A percentile compares a stretch with the other conserved stretches of the same genome.
Evolutionary conservation across 2,113 vertebrate species (phyloP).

Genomic region (Notarius lentiginosus): DNA sequence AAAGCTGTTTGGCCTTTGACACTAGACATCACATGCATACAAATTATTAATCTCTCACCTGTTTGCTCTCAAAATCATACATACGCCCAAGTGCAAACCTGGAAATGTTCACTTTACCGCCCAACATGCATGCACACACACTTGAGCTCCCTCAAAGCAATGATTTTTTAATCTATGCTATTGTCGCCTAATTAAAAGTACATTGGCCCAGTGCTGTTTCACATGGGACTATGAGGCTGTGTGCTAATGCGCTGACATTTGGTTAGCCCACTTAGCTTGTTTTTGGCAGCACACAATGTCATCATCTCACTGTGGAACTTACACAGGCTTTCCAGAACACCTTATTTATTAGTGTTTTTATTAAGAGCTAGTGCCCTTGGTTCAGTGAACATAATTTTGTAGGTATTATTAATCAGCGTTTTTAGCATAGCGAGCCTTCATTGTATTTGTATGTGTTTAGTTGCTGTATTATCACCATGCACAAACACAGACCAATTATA

Average conservation of each 20-base stretch:
- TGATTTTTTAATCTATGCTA: slow-evolving; percentile 8
- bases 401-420: slow-evolving; percentile 19
- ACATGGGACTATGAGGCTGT: not conserved
- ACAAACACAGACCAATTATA: slow-evolving; percentile 32
- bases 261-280: slow-evolving; percentile 13
- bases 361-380: not conserved
- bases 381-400: not conserved
- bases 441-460: slow-evolving; percentile 17
- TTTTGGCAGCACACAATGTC: slow-evolving; percentile 18
- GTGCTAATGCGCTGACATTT: slow-evolving; percentile 28
- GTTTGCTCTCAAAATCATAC: slow-evolving; percentile 15
- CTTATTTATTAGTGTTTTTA: not conserved
- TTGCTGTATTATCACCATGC: slow-evolving; percentile 37
- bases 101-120: not conserved
- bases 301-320: not conserved
- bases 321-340: not conserved
- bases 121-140: slow-evolving; percentile 14
- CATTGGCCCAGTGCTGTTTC: slow-evolving; percentile 16
- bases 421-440: not conserved
- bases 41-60: not conserved
- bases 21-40: slow-evolving; percentile 11
- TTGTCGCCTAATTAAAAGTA: slow-evolving; percentile 21
- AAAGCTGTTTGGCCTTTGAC: slow-evolving; percentile 22
- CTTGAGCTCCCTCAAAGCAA: not conserved
- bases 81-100: not conserved